These are phyloP conservation scores for Athene cunicularia DNA, from an alignment of 2,113 vertebrate genomes.

Conservation along the genomic window DNA sequence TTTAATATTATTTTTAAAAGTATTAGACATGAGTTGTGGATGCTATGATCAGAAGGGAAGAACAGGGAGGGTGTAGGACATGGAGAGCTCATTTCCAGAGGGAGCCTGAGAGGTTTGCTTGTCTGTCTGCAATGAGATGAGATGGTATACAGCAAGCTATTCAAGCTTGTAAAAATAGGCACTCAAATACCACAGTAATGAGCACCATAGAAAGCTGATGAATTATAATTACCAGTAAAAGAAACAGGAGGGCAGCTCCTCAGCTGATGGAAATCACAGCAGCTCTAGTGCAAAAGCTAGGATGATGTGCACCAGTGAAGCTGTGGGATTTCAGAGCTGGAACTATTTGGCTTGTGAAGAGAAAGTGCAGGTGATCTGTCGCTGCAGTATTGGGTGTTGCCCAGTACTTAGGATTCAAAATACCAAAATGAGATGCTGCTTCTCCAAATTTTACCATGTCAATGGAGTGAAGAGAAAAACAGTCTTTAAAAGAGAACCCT, in stretches of 20 bases:
- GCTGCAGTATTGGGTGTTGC: not conserved
- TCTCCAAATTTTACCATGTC: not conserved
- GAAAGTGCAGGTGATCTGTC: not conserved
- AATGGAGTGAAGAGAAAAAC: not conserved
- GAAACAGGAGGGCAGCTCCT: conserved; percentile 17
- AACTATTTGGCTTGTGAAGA: not conserved
- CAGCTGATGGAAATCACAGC: not conserved
- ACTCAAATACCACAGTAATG: conserved; percentile 3
- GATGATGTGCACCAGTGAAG: not conserved
- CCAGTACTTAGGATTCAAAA: not conserved
- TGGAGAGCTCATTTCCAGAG: conserved; percentile 4
- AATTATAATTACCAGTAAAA: conserved; percentile 25
- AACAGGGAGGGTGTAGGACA: not conserved
- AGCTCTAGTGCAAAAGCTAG: not conserved
- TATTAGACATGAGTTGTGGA: not conserved
- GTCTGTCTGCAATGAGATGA: not conserved
- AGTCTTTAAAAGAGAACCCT: not conserved
- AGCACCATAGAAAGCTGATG: conserved; percentile 40
- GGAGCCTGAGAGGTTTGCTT: not conserved
- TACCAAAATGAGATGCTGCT: not conserved
- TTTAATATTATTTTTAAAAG: not conserved
- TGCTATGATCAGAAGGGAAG: not conserved
- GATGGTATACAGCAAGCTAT: not conserved
- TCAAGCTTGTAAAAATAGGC: conserved; percentile 8
- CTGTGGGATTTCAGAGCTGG: not conserved